These are phyloP conservation scores for Clostera curtula DNA, from an alignment of 2,888 invertebrate genomes.

Conservation along the genomic window DNA sequence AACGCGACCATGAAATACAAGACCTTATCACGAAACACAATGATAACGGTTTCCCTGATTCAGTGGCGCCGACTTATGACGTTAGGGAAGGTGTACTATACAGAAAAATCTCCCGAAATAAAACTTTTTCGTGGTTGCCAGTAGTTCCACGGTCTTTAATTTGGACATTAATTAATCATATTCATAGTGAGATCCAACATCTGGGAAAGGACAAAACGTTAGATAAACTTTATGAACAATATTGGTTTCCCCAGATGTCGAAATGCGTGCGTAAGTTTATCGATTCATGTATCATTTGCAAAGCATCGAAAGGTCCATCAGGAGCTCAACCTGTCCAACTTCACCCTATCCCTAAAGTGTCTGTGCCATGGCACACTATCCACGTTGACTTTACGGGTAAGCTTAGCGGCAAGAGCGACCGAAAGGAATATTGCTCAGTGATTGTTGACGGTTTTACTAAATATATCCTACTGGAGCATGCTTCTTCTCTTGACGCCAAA, in stretches of 20 bases:
- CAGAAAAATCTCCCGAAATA: constrained; percentile 17
- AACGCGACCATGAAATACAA: constrained; percentile 16
- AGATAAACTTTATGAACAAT: constrained; percentile 20
- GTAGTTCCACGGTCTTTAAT: constrained; percentile 14
- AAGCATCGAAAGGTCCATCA: constrained; percentile 16
- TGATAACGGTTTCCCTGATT: constrained; percentile 1
- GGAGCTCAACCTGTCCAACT: constrained; percentile 14
- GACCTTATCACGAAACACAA: constrained; percentile 10
- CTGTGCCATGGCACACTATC: background rate
- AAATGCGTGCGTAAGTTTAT: constrained; percentile 17
- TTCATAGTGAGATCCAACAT: constrained; percentile 18
- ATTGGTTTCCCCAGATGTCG: constrained; percentile 24
- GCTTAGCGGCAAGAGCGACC: constrained; percentile 3
- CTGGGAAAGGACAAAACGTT: constrained; percentile 22
- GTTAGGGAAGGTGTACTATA: constrained; percentile 15
- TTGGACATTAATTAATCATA: constrained; percentile 20
- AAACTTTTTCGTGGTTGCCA: constrained; percentile 14
- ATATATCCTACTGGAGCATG: too few relatives aligned
- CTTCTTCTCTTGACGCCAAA: constrained; percentile 1
- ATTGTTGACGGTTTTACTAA: background rate
- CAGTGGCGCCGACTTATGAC: constrained; percentile 17
- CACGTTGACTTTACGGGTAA: constrained; percentile 2
- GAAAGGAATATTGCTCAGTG: constrained; percentile 3
- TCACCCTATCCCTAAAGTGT: constrained; percentile 15
- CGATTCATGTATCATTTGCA: constrained; percentile 18